Conservation (phyloP, 2,888 invertebrate species). For the Dasypolia templi region DNA sequence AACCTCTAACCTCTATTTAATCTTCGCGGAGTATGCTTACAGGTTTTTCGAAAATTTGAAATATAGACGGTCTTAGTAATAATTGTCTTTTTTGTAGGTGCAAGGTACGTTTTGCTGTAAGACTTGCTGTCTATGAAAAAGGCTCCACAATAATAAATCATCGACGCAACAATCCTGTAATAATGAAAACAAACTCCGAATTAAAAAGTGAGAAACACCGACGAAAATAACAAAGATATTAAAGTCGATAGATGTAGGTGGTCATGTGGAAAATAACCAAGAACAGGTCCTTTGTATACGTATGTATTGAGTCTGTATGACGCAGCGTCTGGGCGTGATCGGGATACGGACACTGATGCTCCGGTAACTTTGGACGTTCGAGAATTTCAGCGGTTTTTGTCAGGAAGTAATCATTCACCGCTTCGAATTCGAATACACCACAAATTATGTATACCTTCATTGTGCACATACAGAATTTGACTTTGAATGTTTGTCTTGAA, state of each 20-base stretch:
- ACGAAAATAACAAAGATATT: slow-evolving; percentile 66
- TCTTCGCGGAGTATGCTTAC: neutral
- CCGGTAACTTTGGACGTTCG: slow-evolving; percentile 30
- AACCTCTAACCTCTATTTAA: neutral
- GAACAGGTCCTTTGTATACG: slow-evolving; percentile 65
- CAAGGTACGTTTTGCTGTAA: neutral
- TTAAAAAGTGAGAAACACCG: slow-evolving; percentile 48
- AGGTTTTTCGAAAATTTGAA: neutral
- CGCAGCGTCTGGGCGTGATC: slow-evolving; percentile 80
- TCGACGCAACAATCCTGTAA: slow-evolving; percentile 12
- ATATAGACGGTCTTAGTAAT: neutral
- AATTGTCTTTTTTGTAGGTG: neutral
- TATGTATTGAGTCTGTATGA: slow-evolving; percentile 71
- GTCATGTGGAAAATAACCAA: slow-evolving; percentile 81
- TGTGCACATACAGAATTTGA: neutral
- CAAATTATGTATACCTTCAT: neutral
- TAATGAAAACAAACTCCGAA: slow-evolving; percentile 34
- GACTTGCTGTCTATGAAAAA: too few relatives aligned
- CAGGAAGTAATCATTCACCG: neutral
- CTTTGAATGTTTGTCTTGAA: neutral
- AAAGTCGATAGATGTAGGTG: slow-evolving; percentile 66
- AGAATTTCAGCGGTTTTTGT: slow-evolving; percentile 18
- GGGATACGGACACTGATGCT: slow-evolving; percentile 66
- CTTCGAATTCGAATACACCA: neutral
- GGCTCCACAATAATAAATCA: neutral